These are phyloP conservation scores for Xerus rutilus DNA, from an alignment of 2,797 vertebrate species.

Conservation along the genomic window DNA sequence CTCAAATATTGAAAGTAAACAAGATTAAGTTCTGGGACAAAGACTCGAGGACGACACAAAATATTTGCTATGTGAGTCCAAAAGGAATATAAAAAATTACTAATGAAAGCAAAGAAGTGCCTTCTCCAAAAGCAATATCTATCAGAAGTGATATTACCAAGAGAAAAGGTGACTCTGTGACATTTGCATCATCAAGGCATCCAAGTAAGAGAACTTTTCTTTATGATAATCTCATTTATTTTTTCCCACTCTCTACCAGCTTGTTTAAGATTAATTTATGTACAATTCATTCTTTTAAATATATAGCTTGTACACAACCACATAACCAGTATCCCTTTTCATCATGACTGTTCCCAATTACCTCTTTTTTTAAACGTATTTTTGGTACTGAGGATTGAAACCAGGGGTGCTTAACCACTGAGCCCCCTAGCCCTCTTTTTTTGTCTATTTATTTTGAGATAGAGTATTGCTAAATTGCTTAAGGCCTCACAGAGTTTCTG, in stretches of 20 bases:
- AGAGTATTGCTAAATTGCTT: too few species aligned
- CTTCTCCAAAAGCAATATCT: background rate
- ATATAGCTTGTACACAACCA: background rate
- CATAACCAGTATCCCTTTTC: background rate
- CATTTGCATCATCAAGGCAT: background rate
- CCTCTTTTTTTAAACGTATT: too few species aligned
- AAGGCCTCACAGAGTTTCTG: too few species aligned
- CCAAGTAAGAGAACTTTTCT: background rate
- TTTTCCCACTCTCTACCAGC: background rate
- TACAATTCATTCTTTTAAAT: background rate
- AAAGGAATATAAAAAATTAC: background rate
- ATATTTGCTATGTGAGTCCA: background rate
- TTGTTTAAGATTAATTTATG: background rate
- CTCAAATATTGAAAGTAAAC: background rate
- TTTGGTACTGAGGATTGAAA: too few species aligned
- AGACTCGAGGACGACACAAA: background rate
- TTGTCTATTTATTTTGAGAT: too few species aligned
- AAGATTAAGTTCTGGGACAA: background rate
- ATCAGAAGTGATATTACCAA: background rate
- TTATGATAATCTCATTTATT: background rate
- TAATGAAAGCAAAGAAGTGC: background rate
- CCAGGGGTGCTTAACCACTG: too few species aligned
- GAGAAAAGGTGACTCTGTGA: background rate
- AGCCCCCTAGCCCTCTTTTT: too few species aligned
- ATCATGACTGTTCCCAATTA: background rate